Evolutionary conservation across 1,140 invertebrate species (phyloP).

Genomic region (Caenorhabditis tropicalis): DNA sequence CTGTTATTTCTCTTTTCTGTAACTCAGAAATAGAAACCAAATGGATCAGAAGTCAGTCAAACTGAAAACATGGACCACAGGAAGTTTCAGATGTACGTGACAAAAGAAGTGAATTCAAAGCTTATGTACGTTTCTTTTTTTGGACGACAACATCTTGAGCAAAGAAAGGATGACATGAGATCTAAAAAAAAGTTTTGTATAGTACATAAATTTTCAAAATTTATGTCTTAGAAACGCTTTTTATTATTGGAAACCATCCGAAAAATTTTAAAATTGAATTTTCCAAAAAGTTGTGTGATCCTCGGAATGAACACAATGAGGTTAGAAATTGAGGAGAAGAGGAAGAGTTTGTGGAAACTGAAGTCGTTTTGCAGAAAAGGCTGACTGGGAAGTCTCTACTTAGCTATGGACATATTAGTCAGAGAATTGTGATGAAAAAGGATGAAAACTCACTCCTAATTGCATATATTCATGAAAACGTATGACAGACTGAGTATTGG

Average conservation of each 20-base stretch:
- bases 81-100: neutral
- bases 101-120: neutral
- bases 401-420: constrained; percentile 34
- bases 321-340: neutral
- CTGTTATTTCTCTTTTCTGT: no score
- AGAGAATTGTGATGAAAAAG: neutral
- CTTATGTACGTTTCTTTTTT: neutral
- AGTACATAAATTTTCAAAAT: no score
- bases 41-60: neutral
- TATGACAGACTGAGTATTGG: neutral
- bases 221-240: no score
- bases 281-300: neutral
- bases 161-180: no score
- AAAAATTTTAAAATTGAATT: no score
- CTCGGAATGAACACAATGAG: neutral
- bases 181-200: no score
- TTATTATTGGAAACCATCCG: no score
- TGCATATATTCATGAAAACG: neutral
- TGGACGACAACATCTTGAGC: neutral
- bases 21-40: neutral
- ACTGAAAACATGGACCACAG: neutral
- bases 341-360: neutral
- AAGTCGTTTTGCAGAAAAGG: neutral
- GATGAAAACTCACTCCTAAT: neutral
- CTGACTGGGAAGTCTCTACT: neutral